phyloP scores from a whole-genome alignment of 2,113 vertebrate genomes.

The Typhlomys cinereus region DNA sequence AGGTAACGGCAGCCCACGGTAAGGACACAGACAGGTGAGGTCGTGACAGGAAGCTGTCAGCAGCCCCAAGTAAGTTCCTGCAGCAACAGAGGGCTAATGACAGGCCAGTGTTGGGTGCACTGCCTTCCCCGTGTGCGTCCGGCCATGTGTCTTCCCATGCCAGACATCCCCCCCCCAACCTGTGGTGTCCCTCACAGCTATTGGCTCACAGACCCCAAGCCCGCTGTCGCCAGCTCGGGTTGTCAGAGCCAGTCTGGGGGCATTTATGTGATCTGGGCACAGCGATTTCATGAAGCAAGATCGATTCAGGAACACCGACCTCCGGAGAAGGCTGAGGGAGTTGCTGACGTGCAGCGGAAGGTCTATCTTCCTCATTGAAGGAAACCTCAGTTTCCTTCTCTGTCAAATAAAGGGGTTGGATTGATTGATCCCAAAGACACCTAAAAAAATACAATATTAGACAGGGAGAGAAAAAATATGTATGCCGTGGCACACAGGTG shows the following conservation, averaged over 20 bases:
- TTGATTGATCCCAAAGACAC: background rate
- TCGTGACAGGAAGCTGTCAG: background rate
- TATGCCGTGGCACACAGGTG: too few species aligned
- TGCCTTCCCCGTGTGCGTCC: background rate
- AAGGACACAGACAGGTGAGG: background rate
- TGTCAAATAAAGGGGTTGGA: background rate
- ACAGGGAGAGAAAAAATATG: too few species aligned
- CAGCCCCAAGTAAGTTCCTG: background rate
- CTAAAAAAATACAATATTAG: too few species aligned
- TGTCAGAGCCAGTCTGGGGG: background rate
- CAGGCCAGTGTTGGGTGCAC: background rate
- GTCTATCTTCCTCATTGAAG: background rate
- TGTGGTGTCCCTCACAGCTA: background rate
- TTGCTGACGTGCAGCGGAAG: too few species aligned
- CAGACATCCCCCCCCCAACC: background rate
- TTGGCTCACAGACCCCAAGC: background rate
- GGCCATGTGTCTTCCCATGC: background rate
- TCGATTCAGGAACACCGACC: background rate
- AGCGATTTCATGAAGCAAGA: background rate
- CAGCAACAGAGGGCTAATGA: background rate
- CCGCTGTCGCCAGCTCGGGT: background rate
- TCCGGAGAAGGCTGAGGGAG: background rate
- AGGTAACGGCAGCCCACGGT: background rate
- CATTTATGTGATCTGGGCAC: conserved; percentile 4
- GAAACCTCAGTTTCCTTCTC: conserved; percentile 16